A percentile compares a stretch with the other conserved stretches of the same genome.
Conservation (phyloP, 2,113 vertebrate genomes). For the Antechinus flavipes region DNA sequence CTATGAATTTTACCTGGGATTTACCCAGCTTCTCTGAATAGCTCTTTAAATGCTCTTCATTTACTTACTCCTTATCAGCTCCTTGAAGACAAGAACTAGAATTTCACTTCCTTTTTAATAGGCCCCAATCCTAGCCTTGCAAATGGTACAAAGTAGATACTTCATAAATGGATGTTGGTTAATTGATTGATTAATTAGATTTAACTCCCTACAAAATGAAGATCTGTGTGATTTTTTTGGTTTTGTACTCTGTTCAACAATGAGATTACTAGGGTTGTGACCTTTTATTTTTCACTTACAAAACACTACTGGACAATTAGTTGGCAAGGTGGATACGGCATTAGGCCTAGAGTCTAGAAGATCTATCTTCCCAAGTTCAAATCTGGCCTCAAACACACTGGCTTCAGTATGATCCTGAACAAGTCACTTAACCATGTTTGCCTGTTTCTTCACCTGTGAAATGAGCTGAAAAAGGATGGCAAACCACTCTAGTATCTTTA, state of each 20-base stretch:
- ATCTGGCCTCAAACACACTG: background rate
- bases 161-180: background rate
- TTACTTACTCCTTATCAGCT: background rate
- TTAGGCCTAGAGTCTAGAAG: background rate
- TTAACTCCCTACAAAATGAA: slow-evolving; percentile 8
- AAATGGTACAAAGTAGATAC: background rate
- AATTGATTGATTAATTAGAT: background rate
- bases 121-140: background rate
- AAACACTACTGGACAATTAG: background rate
- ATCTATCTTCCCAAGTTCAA: background rate
- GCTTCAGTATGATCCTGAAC: too few species aligned
- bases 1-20: background rate
- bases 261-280: background rate
- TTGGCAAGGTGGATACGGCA: background rate
- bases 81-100: background rate
- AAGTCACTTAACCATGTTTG: background rate
- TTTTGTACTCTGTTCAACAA: slow-evolving; percentile 39
- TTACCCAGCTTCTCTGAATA: background rate
- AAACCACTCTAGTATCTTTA: background rate
- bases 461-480: background rate
- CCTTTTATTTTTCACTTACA: background rate
- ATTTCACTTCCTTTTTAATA: background rate
- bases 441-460: background rate
- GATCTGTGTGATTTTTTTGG: background rate
- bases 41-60: slow-evolving; percentile 6